These are phyloP conservation scores for Otus scops DNA, from an alignment of 2,797 vertebrate species.

Conservation along the genomic window DNA sequence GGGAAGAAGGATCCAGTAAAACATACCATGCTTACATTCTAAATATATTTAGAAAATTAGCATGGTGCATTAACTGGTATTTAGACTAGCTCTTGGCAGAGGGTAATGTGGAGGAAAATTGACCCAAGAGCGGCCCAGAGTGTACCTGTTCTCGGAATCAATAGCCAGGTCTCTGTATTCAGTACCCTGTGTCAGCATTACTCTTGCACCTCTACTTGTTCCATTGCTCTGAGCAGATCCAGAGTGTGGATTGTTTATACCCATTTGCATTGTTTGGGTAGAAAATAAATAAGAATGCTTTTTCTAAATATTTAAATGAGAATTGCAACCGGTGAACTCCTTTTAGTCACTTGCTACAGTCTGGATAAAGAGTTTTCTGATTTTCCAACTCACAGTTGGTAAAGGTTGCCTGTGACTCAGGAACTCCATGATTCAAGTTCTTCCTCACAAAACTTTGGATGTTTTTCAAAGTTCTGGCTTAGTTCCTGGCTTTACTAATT, in stretches of 20 bases:
- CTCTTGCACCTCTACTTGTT: background rate
- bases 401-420: slow-evolving; percentile 54
- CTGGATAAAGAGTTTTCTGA: slow-evolving; percentile 18
- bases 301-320: background rate
- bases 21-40: background rate
- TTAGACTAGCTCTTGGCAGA: background rate
- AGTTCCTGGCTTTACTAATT: slow-evolving; percentile 56
- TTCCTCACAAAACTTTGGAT: slow-evolving; percentile 45
- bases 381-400: background rate
- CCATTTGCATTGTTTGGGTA: background rate
- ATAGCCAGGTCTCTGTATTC: background rate
- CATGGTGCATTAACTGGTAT: background rate
- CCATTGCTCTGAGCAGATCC: background rate
- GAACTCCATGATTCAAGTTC: slow-evolving; percentile 56
- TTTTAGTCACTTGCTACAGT: background rate
- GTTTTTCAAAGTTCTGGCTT: slow-evolving; percentile 56
- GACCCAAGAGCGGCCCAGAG: background rate
- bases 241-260: background rate
- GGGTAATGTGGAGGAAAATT: background rate
- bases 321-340: background rate
- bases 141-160: background rate
- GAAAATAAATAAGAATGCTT: background rate
- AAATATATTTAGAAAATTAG: background rate
- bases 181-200: background rate
- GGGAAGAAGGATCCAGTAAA: background rate